Conservation (phyloP, 2,113 vertebrate species). For the Chloebia gouldiae region DNA sequence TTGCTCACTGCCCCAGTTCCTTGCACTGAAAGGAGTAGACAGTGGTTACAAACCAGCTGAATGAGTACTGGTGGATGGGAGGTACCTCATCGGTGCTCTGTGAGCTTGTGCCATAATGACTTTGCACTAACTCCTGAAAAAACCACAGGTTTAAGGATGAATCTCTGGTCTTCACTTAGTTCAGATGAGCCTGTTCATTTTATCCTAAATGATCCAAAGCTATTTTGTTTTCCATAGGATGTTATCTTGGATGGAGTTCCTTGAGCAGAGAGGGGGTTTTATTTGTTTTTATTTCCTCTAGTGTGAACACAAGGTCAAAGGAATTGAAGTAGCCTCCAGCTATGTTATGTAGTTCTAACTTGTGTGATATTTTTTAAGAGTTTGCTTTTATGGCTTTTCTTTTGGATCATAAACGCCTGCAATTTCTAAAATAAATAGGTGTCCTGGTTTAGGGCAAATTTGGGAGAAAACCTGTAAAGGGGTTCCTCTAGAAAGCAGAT, state of each 20-base stretch:
- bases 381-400: background rate
- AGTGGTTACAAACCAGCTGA: background rate
- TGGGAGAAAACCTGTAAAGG: background rate
- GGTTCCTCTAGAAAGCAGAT: background rate
- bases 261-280: background rate
- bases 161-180: background rate
- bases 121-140: background rate
- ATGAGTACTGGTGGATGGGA: background rate
- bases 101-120: background rate
- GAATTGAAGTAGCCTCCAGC: background rate
- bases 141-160: background rate
- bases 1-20: background rate
- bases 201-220: background rate
- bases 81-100: rapidly evolving
- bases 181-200: background rate
- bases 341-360: background rate
- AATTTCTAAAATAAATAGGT: background rate
- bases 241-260: background rate
- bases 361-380: background rate
- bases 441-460: background rate
- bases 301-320: background rate
- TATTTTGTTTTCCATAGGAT: background rate
- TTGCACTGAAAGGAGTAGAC: background rate
- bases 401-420: background rate
- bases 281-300: background rate